Percentiles rank a stretch among this genome's conserved stretches.
Conservation (phyloP, 2,113 vertebrate genomes). For the Dascyllus trimaculatus region DNA sequence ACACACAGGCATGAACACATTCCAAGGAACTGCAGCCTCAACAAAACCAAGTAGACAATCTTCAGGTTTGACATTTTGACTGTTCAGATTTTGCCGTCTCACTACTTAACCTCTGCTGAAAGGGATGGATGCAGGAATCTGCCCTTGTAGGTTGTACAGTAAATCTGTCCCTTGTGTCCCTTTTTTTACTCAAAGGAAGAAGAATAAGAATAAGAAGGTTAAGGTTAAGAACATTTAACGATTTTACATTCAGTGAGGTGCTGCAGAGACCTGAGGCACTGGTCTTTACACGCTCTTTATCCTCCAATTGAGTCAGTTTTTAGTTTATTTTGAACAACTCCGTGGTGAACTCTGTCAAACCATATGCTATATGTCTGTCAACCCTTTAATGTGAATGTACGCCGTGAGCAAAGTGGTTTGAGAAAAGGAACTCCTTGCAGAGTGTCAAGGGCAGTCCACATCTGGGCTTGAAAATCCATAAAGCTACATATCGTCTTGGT, state of each 20-base stretch:
- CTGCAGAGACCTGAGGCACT: neutral
- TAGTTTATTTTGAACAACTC: neutral
- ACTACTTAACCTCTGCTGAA: slow-evolving; percentile 20
- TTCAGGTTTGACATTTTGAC: slow-evolving; percentile 20
- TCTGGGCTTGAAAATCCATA: slow-evolving; percentile 72
- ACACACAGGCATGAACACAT: neutral
- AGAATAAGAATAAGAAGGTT: neutral
- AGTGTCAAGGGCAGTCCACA: slow-evolving; percentile 72
- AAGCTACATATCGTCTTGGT: slow-evolving; percentile 54
- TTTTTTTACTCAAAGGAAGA: neutral
- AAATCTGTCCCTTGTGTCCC: neutral
- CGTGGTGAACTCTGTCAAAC: neutral
- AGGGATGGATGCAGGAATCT: slow-evolving; percentile 3
- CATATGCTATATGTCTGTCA: neutral
- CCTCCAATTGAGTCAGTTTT: neutral
- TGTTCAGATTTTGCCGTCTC: slow-evolving; percentile 16
- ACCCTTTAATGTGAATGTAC: neutral
- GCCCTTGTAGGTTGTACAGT: neutral
- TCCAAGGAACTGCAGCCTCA: neutral
- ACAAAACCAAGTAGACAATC: slow-evolving; percentile 6
- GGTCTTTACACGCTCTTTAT: neutral
- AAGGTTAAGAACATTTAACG: slow-evolving; percentile 27
- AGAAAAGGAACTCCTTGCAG: slow-evolving; percentile 30
- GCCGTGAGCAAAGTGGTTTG: slow-evolving; percentile 27
- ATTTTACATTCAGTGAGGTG: neutral